phyloP scores from a whole-genome alignment of 2,888 invertebrate species.

The Steinernema scapterisci region DNA sequence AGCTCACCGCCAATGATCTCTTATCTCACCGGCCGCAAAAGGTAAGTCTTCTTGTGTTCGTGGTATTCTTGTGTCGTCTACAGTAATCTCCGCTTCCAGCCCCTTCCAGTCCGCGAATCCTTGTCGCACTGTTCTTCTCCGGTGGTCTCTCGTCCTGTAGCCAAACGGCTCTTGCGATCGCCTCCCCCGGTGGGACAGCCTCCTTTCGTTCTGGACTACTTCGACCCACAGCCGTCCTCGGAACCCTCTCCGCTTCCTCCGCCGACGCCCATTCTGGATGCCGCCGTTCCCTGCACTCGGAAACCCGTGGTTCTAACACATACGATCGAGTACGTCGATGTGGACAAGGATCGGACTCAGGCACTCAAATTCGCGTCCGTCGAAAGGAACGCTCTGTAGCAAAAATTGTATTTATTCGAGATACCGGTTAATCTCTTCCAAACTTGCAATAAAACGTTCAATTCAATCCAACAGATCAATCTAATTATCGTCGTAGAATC shows the following conservation, averaged over 20 bases:
- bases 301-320: not conserved
- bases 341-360: constrained; percentile 19
- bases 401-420: not conserved
- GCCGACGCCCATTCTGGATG: constrained; percentile 4
- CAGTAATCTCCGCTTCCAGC: not conserved
- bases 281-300: constrained; percentile 3
- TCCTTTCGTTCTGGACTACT: constrained; percentile 13
- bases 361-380: constrained; percentile 16
- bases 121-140: constrained; percentile 10
- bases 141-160: not conserved
- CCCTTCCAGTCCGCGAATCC: not conserved
- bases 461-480: too few relatives aligned
- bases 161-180: not conserved
- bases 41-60: not conserved
- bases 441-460: constrained; percentile 1
- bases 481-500: too few relatives aligned
- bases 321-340: constrained; percentile 23
- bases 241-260: not conserved
- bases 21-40: not conserved
- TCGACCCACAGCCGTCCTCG: not conserved
- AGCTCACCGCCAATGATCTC: constrained; percentile 27
- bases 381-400: constrained; percentile 11
- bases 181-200: not conserved
- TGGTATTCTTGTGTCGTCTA: not conserved
- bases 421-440: constrained; percentile 14